Base-by-base conservation (phyloP, 2,113 vertebrate genomes). In the Thomomys bottae region DNA sequence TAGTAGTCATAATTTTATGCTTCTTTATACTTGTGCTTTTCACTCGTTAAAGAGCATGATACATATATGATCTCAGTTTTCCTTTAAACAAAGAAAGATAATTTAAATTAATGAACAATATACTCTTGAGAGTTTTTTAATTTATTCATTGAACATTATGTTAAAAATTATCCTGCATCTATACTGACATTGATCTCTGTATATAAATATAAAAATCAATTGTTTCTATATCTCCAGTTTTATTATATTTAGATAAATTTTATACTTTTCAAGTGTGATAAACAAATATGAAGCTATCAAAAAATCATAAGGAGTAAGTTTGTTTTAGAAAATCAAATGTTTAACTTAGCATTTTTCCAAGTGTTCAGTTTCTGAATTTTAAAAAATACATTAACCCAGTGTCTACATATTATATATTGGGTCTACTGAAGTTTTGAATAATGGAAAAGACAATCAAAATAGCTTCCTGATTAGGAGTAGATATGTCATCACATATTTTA, bases 131-230 rank as follows among this genome's bases (percentile, higher is more conserved):
- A 54, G 6, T 28, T 21, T 23, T 75, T 85, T 63, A 11, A 14
- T 83, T 70, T 64, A 61, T 36, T 72, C 12, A 80, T 64, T 34
- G 54, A 79, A 38, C 75, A 40, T 82, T 54, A 81, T 64, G 73
- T 86, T 91, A 73, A 66, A 68, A 36, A 3, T 88, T 79, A 82
- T 72, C 15, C 24, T 3, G 67, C 49, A 81, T 72, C 90, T 94
- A 57, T 8, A 86, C 42, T 84, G 18, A 0, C 75, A 12, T 87
- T 93, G 85, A 12, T 32, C 45, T 87, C 5, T 63, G 23, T 14
- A 2, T 81, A 17, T 70, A 23, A 75, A 7, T 32, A 38, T 87
- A 6, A 1, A 34, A 84, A 26, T 61, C 10, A 82, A 42, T 4
- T 63, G 2, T 90, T 76, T 1, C 6, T 3, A 45, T 71, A 36